Evolutionary conservation across 2,113 vertebrate genomes (phyloP), one percentile per base, ranked within the genome.

Genomic region (Albula glossodonta): DNA sequence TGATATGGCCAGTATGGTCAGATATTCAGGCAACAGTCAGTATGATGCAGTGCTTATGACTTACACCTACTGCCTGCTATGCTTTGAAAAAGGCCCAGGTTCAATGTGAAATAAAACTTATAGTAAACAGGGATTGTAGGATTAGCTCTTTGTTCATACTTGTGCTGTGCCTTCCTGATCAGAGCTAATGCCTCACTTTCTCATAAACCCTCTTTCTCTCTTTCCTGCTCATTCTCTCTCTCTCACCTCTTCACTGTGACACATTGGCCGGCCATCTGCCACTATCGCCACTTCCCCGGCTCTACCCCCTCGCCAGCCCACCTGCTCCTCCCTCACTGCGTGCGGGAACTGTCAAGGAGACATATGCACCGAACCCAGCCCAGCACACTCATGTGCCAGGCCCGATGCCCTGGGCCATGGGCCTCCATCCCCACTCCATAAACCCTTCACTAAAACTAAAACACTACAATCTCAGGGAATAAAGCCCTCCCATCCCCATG

Each of bases 221-320:
- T 41, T 41, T 41, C 31, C 31, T 1, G 31, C 31, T 41, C 31
- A 41, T 41, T 51, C 19, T 49, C 49, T 81, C 22, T 56, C 51
- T 82, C 78, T 49, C 53, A 51, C 86, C 78, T 81, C 86, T 81
- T 77, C 83, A 82, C 83, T 15, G 53, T n/a, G 83, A 84, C 57
- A 84, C 78, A 57, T 77, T 77, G 83, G 82, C 86, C 78, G 10
- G 66, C 86, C 86, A 87, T 87, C 86, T 87, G 86, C 86, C 80
- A 31, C 66, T 51, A 31, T 80, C 60, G 74, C 77, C 78, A 49
- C 70, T 70, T n/a, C 2, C 22, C 3, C 49, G 51, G 60, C 63
- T 70, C 57, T 50, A 51, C 83, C 82, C 31, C 56, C 48, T 83
- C 25, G 7, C 50, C 60, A 82, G 41, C 77, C 74, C 86, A 87